Conservation (phyloP, 2,888 invertebrate genomes). For the Drosophila anceps region DNA sequence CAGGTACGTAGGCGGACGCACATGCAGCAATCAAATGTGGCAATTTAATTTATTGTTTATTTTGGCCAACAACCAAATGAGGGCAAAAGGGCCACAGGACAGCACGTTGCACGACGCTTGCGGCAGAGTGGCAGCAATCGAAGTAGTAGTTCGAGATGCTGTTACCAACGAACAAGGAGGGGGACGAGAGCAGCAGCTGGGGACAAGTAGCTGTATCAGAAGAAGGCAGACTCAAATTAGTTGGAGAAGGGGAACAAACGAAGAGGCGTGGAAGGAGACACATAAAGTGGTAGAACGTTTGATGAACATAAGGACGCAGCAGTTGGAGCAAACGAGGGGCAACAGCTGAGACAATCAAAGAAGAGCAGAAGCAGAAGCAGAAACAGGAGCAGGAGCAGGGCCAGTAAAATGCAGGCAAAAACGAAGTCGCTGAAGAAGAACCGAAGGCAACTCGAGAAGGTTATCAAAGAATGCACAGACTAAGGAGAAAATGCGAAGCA, state of each 20-base stretch:
- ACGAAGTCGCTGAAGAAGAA: neutral
- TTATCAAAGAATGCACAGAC: neutral
- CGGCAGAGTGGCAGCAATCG: conserved; percentile 14
- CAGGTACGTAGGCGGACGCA: conserved; percentile 13
- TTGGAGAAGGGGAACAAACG: neutral
- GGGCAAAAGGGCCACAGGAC: conserved; percentile 39
- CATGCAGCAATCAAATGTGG: conserved; percentile 74
- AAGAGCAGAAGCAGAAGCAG: neutral
- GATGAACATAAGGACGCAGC: conserved; percentile 1
- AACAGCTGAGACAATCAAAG: conserved; percentile 20
- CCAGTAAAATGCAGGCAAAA: neutral
- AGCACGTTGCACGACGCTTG: conserved; percentile 31
- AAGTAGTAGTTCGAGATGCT: conserved; percentile 2
- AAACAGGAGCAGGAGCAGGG: too few species aligned
- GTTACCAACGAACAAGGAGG: neutral
- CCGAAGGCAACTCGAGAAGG: neutral
- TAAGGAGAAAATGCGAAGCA: neutral
- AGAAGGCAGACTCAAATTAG: neutral
- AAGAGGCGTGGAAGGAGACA: neutral
- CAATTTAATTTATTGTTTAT: conserved; percentile 83
- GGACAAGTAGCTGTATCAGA: conserved; percentile 1
- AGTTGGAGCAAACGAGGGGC: conserved; percentile 16
- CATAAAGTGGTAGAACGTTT: conserved; percentile 6
- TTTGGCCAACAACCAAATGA: conserved; percentile 53
- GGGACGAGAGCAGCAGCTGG: neutral